A percentile compares a stretch with the other conserved stretches of the same genome.
phyloP scores from a whole-genome alignment of 2,797 vertebrate species.

The Silurus aristotelis region DNA sequence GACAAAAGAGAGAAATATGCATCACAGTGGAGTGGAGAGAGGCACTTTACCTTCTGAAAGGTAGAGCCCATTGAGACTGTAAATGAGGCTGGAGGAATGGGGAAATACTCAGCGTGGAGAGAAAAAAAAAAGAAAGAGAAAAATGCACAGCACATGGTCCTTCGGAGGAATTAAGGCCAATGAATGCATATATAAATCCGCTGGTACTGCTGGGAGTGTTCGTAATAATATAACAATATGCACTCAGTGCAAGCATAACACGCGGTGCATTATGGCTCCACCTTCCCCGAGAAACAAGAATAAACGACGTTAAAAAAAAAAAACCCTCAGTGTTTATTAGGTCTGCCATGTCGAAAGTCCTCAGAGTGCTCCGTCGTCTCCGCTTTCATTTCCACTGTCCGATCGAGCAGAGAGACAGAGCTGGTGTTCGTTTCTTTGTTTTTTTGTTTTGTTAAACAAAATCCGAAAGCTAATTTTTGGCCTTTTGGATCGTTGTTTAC shows the following conservation, averaged over 20 bases:
- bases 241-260: constrained; percentile 22
- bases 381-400: not conserved
- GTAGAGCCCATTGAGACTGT: constrained; percentile 59
- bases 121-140: no score
- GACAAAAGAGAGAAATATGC: constrained; percentile 66
- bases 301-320: constrained; percentile 17
- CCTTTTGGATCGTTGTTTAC: not conserved
- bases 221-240: constrained; percentile 46
- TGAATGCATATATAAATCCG: constrained; percentile 50
- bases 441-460: not conserved
- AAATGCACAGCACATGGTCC: constrained; percentile 48
- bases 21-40: constrained; percentile 56
- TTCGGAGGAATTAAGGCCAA: constrained; percentile 53
- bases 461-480: not conserved
- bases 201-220: constrained; percentile 43
- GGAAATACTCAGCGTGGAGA: constrained; percentile 49
- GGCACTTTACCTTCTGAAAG: constrained; percentile 61
- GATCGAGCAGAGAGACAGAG: not conserved
- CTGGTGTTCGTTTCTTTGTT: no score
- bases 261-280: constrained; percentile 35
- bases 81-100: constrained; percentile 57
- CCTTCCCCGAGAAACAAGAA: constrained; percentile 33
- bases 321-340: constrained; percentile 14
- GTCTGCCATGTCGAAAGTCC: not conserved
- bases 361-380: not conserved